Percentiles rank a stretch among this genome's conserved stretches.
These are phyloP conservation scores for Sycophaga agraensis DNA, from an alignment of 1,140 invertebrate genomes.

Conservation along the genomic window DNA sequence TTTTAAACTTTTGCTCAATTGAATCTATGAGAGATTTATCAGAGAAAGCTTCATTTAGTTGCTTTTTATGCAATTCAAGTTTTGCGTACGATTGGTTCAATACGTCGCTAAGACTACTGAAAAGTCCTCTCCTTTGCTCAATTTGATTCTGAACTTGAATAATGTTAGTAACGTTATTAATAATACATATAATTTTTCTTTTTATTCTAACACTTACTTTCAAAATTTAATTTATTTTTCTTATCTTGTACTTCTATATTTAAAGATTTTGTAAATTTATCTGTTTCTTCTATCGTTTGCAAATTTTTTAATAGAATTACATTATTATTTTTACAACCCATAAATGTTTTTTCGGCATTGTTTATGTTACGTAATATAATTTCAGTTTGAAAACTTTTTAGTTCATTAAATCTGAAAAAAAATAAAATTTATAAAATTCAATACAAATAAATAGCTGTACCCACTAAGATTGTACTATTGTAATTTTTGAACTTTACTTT, in stretches of 20 bases:
- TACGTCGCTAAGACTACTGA: neutral
- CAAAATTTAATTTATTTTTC: neutral
- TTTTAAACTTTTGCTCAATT: neutral
- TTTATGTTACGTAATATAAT: neutral
- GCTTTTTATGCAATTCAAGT: neutral
- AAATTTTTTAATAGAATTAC: neutral
- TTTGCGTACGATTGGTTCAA: neutral
- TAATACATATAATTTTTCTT: too few relatives aligned
- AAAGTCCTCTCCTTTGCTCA: neutral
- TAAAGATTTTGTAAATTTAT: neutral
- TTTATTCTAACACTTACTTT: neutral
- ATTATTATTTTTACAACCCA: neutral
- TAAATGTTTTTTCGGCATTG: slow-evolving; percentile 7
- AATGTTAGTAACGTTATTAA: too few relatives aligned
- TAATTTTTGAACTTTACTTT: slow-evolving; percentile 9
- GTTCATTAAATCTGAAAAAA: slow-evolving; percentile 4
- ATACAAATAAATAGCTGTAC: neutral
- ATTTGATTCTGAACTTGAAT: slow-evolving; percentile 1
- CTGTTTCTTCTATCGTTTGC: neutral
- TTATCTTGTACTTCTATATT: neutral
- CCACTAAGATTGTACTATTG: neutral
- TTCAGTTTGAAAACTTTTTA: slow-evolving; percentile 16
- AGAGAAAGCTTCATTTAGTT: neutral
- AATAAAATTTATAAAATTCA: neutral
- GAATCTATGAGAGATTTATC: neutral